Base-by-base conservation (phyloP, 2,888 invertebrate genomes). In the Protophormia terraenovae region DNA sequence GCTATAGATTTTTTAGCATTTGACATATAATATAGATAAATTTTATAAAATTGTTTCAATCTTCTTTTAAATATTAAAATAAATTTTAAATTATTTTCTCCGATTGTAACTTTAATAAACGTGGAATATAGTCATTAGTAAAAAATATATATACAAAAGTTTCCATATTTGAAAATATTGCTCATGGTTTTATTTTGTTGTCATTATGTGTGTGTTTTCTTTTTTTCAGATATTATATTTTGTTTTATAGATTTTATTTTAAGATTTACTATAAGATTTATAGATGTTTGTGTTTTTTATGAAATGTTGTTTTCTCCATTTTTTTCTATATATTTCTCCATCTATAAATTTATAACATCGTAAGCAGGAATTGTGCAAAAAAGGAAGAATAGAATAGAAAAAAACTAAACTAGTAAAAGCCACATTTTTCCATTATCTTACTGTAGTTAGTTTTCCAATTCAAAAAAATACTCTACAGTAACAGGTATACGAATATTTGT, bases 221-320 rank as follows among this genome's bases (percentile, higher is more conserved):
- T 12, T 8, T 1, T 38, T 14, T 3, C 14, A n/a, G 1, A n/a
- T 41, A n/a, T 55, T 60, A 58, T 80, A 50, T 76, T 35, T 60
- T 32, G 71, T 81, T 76, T 76, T 75, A 58, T 81, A 78, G 72
- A 85, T 85, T 85, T 84, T 85, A 41, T 82, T 85, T 58, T 66
- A 71, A 79, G 82, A 85, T 85, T 85, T 85, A 75, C 78, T 82
- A 79, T 45, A 79, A 85, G 85, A 85, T 85, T 85, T 85, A 85
- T 85, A 69, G 85, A 66, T 82, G 85, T 73, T 79, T 76, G 62
- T 82, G 50, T 85, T 45, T 85, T 84, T 73, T 81, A 80, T 64
- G 64, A 80, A 72, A 73, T 72, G 41, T 53, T 71, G 27, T 73
- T 67, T 80, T 62, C 53, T 58, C 50, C 27, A 60, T 60, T 66